Percentiles rank a stretch among this genome's conserved stretches.
Evolutionary conservation across 2,888 invertebrate species (phyloP).

Genomic region (Mythimna pallens): DNA sequence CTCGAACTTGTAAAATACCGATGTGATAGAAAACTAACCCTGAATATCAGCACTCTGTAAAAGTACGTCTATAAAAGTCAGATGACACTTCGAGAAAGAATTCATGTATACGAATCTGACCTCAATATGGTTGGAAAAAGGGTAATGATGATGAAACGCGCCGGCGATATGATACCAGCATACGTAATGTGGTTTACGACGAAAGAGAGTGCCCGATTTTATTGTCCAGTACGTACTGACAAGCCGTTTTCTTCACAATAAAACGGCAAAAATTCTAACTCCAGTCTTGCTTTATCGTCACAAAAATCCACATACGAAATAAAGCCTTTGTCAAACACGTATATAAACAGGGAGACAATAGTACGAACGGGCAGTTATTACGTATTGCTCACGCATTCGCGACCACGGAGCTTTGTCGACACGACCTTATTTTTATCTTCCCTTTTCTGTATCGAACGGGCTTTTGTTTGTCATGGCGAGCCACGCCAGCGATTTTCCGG

Average conservation of each 20-base stretch:
- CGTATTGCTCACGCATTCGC: conserved; percentile 71
- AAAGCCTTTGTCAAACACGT: conserved; percentile 54
- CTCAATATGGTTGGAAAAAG: conserved; percentile 25
- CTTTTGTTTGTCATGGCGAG: conserved; percentile 71
- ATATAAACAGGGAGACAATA: conserved; percentile 47
- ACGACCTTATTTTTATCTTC: conserved; percentile 64
- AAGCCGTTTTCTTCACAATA: conserved; percentile 41
- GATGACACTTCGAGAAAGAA: conserved; percentile 26
- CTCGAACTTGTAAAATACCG: background rate
- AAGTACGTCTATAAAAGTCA: conserved; percentile 23
- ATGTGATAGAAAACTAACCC: background rate
- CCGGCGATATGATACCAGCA: conserved; percentile 37
- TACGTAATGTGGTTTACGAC: conserved; percentile 47
- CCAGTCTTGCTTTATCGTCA: conserved; percentile 39
- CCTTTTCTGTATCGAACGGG: conserved; percentile 66
- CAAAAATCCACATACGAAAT: conserved; percentile 36
- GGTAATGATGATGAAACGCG: conserved; percentile 44
- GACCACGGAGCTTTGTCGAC: conserved; percentile 66
- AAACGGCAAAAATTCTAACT: conserved; percentile 30
- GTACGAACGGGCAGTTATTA: conserved; percentile 62
- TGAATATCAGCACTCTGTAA: background rate
- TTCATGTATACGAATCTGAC: conserved; percentile 37
- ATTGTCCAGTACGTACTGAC: conserved; percentile 29
- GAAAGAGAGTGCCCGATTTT: conserved; percentile 36
- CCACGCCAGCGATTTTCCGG: conserved; percentile 71